Base-by-base conservation (phyloP, 2,113 vertebrate genomes). In the Prinia subflava region DNA sequence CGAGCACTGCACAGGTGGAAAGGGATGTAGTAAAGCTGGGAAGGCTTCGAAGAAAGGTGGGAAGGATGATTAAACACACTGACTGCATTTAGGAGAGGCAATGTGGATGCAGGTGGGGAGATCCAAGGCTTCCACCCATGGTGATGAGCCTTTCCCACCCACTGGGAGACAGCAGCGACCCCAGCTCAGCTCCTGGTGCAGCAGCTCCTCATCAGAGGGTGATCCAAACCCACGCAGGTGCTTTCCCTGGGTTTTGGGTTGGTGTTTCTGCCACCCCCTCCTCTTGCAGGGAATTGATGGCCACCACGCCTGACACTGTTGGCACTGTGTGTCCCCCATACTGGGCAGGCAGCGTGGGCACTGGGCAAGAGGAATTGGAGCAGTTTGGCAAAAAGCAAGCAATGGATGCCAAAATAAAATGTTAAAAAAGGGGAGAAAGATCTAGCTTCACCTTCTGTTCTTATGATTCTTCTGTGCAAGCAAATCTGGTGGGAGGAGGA, bases 401-500 rank as follows among this genome's bases (percentile, higher is more conserved):
- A 87, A 76, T 2, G 22, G 27, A 20, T 96, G 94, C 87, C 93
- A 97, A 88, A 92, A 83, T 85, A 85, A 95, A 76, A 10, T 80
- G 47, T 52, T 24, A 46, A 77, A 52, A 84, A 63, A 65, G 50
- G 27, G 77, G 59, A 96, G 82, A 92, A 86, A 83, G 90, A 95
- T 90, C 75, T 88, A 85, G 47, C 83, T 95, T 97, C 87, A 92
- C 94, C 96, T 95, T 97, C 95, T 96, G 95, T 96, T 97, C 96
- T 60, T 77, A 47, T 83, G 82, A 95, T 88, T 91, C 92, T 95
- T 93, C 90, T 67, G 47, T 52, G 59, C 85, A 90, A 56, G 70
- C 63, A 88, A 83, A 93, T 87, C n/a, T 71, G 74, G 94, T 96
- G 85, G 93, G 94, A 96, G 93, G 92, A 96, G 82, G 87, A 94